phyloP scores from a whole-genome alignment of 2,113 vertebrate species.

The Malurus cyaneus region DNA sequence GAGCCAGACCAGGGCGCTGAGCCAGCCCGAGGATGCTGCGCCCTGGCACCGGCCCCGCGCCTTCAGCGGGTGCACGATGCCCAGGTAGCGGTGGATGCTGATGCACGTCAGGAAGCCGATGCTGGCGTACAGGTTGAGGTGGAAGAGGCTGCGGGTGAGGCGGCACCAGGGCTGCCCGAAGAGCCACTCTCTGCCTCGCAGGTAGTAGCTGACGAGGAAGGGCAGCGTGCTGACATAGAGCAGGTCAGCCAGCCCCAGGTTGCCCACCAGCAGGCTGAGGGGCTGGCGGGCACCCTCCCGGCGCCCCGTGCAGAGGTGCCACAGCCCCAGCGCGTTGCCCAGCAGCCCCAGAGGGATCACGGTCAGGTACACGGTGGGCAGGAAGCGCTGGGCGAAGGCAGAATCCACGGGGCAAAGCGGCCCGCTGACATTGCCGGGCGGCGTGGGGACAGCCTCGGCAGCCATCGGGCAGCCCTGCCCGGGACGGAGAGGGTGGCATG shows the following conservation, averaged over 20 bases:
- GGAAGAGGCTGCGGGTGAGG: conserved; percentile 76
- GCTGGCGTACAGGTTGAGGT: conserved; percentile 83
- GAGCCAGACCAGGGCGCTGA: conserved; percentile 69
- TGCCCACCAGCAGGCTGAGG: conserved; percentile 73
- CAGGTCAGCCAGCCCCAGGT: conserved; percentile 79
- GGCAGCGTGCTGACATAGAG: conserved; percentile 81
- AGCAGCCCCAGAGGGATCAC: conserved; percentile 77
- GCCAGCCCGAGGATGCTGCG: not conserved
- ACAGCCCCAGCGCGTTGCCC: conserved; percentile 71
- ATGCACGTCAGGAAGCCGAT: conserved; percentile 85
- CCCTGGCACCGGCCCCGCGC: conserved; percentile 69
- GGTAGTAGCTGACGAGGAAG: conserved; percentile 76
- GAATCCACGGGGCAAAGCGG: not conserved
- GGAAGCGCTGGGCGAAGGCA: conserved; percentile 58
- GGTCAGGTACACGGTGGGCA: conserved; percentile 69
- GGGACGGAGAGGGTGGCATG: accelerated
- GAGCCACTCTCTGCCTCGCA: conserved; percentile 55
- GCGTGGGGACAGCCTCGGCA: accelerated
- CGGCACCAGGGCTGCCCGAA: conserved; percentile 79
- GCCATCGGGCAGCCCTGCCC: not conserved
- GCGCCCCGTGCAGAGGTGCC: conserved; percentile 27
- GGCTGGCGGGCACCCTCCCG: conserved; percentile 47
- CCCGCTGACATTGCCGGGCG: not conserved
- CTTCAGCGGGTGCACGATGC: conserved; percentile 79
- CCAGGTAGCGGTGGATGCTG: conserved; percentile 82